Percentiles rank a stretch among this genome's conserved stretches.
Evolutionary conservation across 92 coral and sea anemone genomes (phyloP).

Genomic region (Phenganax stokvisi): DNA sequence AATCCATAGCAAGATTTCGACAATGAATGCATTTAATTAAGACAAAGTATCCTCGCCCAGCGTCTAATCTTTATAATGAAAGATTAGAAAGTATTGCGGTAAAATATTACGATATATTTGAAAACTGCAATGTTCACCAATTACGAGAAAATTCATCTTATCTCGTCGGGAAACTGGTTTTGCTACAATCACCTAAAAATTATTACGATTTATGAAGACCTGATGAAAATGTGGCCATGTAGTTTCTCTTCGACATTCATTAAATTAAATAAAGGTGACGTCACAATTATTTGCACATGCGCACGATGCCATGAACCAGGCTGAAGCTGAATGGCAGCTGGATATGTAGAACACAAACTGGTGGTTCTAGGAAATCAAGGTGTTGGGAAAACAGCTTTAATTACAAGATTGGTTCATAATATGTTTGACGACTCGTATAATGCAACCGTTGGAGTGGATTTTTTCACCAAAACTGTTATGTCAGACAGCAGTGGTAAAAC

Average conservation of each 20-base stretch:
- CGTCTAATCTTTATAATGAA: no score
- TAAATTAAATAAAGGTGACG: slow-evolving; percentile 21
- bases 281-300: slow-evolving; percentile 8
- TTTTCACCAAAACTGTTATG: slow-evolving; percentile 69
- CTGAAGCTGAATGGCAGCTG: background rate
- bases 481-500: slow-evolving; percentile 47
- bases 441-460: slow-evolving; percentile 92
- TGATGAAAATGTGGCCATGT: background rate
- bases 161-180: no score
- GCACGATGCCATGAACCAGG: background rate
- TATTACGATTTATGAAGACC: no score
- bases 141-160: no score
- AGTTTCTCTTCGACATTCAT: background rate
- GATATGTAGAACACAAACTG: slow-evolving; percentile 54
- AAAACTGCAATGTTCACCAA: no score
- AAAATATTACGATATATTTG: no score
- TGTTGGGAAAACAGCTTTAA: slow-evolving; percentile 91
- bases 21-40: no score
- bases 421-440: slow-evolving; percentile 76
- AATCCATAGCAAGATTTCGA: no score
- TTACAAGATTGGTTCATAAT: slow-evolving; percentile 69
- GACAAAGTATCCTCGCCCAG: no score
- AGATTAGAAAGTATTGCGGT: no score
- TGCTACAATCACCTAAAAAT: no score
- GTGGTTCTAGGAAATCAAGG: slow-evolving; percentile 94